phyloP scores from a whole-genome alignment of 2,113 vertebrate species.

The Tenebrosternarchus preto region DNA sequence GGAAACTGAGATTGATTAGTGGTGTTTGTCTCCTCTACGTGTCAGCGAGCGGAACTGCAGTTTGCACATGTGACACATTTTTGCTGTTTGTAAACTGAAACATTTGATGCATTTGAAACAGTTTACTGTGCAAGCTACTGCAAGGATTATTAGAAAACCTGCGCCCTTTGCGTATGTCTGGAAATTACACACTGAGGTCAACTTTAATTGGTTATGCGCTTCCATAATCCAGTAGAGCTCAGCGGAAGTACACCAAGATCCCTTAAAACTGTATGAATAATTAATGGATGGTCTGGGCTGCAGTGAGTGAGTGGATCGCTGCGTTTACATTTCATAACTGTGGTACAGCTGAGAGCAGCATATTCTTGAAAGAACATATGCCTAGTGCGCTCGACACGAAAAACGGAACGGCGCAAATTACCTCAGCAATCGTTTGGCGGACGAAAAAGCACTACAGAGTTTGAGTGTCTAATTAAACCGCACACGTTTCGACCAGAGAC shows the following conservation, averaged over 20 bases:
- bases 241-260: neutral
- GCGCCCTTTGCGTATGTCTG: neutral
- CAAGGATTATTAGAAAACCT: neutral
- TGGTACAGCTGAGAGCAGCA: neutral
- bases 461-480: neutral
- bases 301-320: neutral
- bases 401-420: neutral
- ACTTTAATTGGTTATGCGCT: neutral
- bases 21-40: slow-evolving; percentile 44
- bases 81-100: neutral
- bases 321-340: neutral
- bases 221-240: neutral
- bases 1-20: neutral
- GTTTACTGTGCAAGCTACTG: neutral
- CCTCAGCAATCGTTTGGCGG: neutral
- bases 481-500: neutral
- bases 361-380: neutral
- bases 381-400: neutral
- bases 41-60: slow-evolving; percentile 29
- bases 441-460: neutral
- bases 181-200: neutral
- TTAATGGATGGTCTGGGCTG: neutral
- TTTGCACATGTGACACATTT: neutral
- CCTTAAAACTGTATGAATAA: slow-evolving; percentile 3
- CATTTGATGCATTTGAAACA: neutral